Base-by-base conservation (phyloP, 1,140 invertebrate species). In the Sitobion miscanthi region DNA sequence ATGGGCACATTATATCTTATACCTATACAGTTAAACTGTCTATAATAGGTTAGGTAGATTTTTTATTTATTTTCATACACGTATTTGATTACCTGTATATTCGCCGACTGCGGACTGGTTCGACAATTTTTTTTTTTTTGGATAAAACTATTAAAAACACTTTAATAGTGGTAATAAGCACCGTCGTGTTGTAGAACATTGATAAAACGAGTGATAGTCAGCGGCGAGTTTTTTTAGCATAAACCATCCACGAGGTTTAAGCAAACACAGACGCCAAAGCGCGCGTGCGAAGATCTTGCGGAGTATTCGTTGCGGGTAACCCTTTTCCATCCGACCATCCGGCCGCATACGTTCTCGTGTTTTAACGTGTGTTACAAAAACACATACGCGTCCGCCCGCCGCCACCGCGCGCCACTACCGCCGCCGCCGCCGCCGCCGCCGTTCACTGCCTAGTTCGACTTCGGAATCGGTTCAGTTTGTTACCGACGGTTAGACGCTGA, bases 391-490 rank as follows among this genome's bases (percentile, higher is more conserved):
- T 38, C 49, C 91, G 52, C 35, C 54, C 49, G 90, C 57, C 54
- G 89, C 38, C 47, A 30, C 35, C 57, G 90, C 47, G 42, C 52
- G 49, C n/a, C 49, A 52, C 35, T n/a, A 52, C n/a, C 42, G 62
- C 57, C 62, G 45, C n/a, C n/a, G 47, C 38, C 35, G 35, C 38
- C 89, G 38, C 62, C 90, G 35, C 20, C 69, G 91, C 49, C 69
- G 90, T 77, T 77, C 90, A 23, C 57, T 49, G 90, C 90, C 42
- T 45, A 83, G 47, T 92, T 85, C 45, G 91, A 92, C 91, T 92
- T 92, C 69, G 69, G 91, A 92, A 92, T 92, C 91, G 91, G 91
- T 93, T 93, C 91, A 93, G 91, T 93, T 57, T 57, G 91, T 93
- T 93, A 42, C 91, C 49, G 91, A 93, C 91, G 82, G 82, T 57